These are phyloP conservation scores for Cosmopolites sordidus DNA, from an alignment of 2,888 invertebrate species.

Conservation along the genomic window DNA sequence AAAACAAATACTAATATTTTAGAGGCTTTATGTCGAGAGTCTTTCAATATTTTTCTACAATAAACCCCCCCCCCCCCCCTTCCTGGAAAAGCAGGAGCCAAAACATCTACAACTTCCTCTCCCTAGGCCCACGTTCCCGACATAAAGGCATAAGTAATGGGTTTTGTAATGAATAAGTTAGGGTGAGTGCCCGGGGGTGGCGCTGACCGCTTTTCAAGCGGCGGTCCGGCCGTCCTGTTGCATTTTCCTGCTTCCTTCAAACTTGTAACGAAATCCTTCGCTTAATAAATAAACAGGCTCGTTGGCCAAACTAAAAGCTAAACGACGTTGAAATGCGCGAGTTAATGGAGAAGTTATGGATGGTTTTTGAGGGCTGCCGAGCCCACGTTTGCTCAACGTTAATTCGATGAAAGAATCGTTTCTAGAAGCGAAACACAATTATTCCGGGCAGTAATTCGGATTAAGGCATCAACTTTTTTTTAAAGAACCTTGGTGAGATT, in stretches of 20 bases:
- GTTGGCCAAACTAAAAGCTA: constrained; percentile 17
- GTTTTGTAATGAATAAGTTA: constrained; percentile 27
- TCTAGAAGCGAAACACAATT: neutral
- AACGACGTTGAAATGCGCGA: constrained; percentile 22
- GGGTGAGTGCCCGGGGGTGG: constrained; percentile 17
- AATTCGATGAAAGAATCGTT: neutral
- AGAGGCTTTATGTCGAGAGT: no score
- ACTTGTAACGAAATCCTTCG: constrained; percentile 24
- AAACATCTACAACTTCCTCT: neutral
- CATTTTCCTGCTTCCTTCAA: constrained; percentile 24
- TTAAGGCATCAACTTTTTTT: no score
- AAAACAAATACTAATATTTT: no score
- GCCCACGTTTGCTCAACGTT: neutral
- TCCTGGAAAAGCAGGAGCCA: no score
- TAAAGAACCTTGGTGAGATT: no score
- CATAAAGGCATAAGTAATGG: constrained; percentile 28
- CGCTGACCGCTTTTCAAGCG: constrained; percentile 24
- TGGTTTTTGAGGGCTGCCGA: neutral
- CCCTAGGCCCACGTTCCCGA: neutral
- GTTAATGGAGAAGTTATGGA: constrained; percentile 21
- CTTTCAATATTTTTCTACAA: no score
- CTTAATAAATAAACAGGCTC: constrained; percentile 25
- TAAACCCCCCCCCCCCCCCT: no score
- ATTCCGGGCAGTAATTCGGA: no score
- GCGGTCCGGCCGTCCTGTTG: constrained; percentile 16